A percentile compares a stretch with the other conserved stretches of the same genome.
These are phyloP conservation scores for Tragelaphus strepsiceros DNA, from an alignment of 2,113 vertebrate genomes.

Conservation along the genomic window DNA sequence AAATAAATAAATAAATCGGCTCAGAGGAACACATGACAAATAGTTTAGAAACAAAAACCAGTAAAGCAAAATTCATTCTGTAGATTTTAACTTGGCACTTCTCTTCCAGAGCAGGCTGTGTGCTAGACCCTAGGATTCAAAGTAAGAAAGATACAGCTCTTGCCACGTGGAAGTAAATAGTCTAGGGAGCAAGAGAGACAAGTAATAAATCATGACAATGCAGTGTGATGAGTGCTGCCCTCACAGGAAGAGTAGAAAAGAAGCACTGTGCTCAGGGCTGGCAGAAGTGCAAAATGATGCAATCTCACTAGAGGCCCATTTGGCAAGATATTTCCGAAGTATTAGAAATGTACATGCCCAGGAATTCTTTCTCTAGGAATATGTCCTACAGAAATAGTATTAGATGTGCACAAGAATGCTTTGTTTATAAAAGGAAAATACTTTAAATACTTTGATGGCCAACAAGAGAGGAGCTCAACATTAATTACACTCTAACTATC, in stretches of 20 bases:
- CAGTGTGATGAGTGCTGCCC: background rate
- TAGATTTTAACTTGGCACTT: background rate
- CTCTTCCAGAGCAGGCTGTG: background rate
- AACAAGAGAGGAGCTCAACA: background rate
- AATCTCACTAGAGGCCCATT: background rate
- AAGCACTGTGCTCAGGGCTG: background rate
- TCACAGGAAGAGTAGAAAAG: background rate
- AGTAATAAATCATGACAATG: background rate
- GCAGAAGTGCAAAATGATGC: background rate
- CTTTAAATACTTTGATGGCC: background rate
- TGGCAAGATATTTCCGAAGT: background rate
- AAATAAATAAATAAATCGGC: background rate
- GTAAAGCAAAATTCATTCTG: background rate
- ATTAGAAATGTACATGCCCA: slow-evolving; percentile 4
- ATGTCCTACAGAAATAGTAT: background rate
- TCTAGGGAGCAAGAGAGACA: background rate
- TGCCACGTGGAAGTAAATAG: background rate
- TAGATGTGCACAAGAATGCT: background rate
- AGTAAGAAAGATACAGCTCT: background rate
- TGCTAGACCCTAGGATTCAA: background rate
- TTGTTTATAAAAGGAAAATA: slow-evolving; percentile 30
- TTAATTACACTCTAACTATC: background rate
- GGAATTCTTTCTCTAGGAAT: slow-evolving; percentile 48
- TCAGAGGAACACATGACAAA: background rate
- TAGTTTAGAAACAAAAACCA: background rate